Base-by-base conservation (phyloP, 2,797 vertebrate genomes). In the Anas bernieri region DNA sequence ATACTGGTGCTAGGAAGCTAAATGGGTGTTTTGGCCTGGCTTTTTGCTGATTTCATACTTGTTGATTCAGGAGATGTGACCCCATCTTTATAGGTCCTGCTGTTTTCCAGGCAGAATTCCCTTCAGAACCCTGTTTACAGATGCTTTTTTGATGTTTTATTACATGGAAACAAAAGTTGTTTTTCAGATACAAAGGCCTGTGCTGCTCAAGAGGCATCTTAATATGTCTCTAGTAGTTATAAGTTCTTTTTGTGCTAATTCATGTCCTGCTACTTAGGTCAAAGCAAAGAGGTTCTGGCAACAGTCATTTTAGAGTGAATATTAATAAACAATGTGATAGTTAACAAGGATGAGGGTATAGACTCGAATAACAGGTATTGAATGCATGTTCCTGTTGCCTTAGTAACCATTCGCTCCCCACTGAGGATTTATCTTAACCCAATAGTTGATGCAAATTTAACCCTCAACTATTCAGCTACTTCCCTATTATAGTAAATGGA, bases 281-380 rank as follows among this genome's bases (percentile, higher is more conserved):
- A 8, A 91, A 83, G 17, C 31, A 73, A 90, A 84, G 52, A 76
- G 8, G 8, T 83, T 91, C 35, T 78, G 83, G 52, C 63, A 92
- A 41, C 59, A 86, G 76, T 48, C 20, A 64, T 93, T 86, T 94
- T n/a, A 74, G 67, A 76, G 20, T 74, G 76, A 79, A 63, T 79
- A 86, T 93, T 91, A 90, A 93, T 86, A 90, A 96, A 82, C 39
- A 92, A 64, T 79, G 31, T 84, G 83, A 83, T 64, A n/a, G 80
- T 50, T 96, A 91, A 90, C 90, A 45, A 84, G 31, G 45, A 80
- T 61, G 63, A 84, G 73, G 77, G 63, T 84, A 58, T 22, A 89
- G 94, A 30, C 87, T 91, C 86, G 92, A 96, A 88, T 70, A 90
- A 83, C 70, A 93, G 91, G 70, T 96, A 88, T 72, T 0, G 2